Conservation (phyloP, 2,888 invertebrate species). For the Linyphia triangularis region DNA sequence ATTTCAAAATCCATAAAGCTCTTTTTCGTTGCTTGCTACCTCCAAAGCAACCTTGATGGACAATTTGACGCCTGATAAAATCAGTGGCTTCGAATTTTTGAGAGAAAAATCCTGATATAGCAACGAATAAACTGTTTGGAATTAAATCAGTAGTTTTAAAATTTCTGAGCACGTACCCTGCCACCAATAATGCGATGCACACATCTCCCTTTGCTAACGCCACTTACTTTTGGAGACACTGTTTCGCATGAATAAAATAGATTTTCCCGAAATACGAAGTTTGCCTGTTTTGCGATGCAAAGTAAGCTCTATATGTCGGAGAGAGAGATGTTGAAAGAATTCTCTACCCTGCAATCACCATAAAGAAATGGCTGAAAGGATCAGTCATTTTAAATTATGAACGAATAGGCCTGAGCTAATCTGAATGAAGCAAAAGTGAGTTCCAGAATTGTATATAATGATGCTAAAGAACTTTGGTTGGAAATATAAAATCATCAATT, state of each 20-base stretch:
- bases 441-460: too few relatives aligned
- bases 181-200: not conserved
- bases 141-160: not conserved
- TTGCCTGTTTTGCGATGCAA: conserved; percentile 3
- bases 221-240: not conserved
- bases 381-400: not conserved
- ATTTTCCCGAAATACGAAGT: not conserved
- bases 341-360: not conserved
- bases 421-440: not conserved
- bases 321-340: not conserved
- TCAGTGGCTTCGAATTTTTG: too few relatives aligned
- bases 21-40: too few relatives aligned
- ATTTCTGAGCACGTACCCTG: not conserved
- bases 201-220: not conserved
- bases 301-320: not conserved
- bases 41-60: too few relatives aligned
- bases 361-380: not conserved
- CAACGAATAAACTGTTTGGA: not conserved
- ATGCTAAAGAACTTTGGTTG: too few relatives aligned
- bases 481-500: too few relatives aligned
- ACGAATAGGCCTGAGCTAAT: not conserved
- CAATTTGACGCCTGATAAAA: too few relatives aligned
- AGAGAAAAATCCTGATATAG: not conserved
- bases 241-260: not conserved
- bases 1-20: too few relatives aligned